A percentile compares a stretch with the other conserved stretches of the same genome.
Conservation (phyloP, 2,113 vertebrate genomes). For the Otus sunia region DNA sequence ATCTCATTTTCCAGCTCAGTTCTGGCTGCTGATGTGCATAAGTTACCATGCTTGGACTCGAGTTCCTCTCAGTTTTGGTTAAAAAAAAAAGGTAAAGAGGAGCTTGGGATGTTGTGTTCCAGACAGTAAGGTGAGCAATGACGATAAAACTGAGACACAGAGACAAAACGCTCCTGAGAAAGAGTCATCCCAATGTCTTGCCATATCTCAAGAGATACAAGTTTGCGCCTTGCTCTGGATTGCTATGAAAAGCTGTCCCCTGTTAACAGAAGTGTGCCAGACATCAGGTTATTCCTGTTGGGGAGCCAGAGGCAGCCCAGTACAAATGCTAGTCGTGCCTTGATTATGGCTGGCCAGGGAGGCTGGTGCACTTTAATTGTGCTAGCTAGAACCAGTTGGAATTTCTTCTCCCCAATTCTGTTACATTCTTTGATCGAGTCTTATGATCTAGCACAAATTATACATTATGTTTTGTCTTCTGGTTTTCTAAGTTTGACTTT, state of each 20-base stretch:
- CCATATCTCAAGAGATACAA: rapidly evolving
- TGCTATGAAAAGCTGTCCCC: neutral
- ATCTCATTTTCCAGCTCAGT: neutral
- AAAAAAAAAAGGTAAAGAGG: neutral
- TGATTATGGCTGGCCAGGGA: neutral
- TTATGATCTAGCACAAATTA: neutral
- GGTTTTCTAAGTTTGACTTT: neutral
- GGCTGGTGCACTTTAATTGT: neutral
- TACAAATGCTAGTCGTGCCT: neutral
- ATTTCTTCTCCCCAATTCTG: neutral
- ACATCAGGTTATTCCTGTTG: neutral
- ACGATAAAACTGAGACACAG: neutral
- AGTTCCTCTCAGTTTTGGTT: neutral
- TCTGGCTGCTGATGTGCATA: neutral
- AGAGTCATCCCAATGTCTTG: neutral
- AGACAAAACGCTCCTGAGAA: neutral
- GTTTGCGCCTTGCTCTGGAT: neutral
- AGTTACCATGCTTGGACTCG: neutral
- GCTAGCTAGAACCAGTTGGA: neutral
- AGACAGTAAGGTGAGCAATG: neutral
- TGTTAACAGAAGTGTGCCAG: neutral
- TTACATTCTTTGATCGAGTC: neutral
- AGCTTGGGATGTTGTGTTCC: neutral
- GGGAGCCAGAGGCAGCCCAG: neutral
- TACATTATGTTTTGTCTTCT: neutral